Evolutionary conservation across 2,888 invertebrate species (phyloP).

Genomic region (Cremastinae sp.): DNA sequence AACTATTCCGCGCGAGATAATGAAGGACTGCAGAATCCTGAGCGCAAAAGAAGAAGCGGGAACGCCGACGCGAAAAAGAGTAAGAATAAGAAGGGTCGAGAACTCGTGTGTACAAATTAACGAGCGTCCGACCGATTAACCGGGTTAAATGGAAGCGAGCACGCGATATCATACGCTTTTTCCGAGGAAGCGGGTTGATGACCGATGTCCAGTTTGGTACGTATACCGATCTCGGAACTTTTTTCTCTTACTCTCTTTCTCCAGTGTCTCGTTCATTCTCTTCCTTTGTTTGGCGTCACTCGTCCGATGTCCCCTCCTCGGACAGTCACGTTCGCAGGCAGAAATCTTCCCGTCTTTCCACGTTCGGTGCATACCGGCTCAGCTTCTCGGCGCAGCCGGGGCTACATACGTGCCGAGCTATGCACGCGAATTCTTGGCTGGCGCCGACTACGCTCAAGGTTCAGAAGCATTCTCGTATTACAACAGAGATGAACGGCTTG

Average conservation of each 20-base stretch:
- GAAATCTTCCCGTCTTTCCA: slow-evolving; percentile 37
- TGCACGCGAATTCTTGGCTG: slow-evolving; percentile 44
- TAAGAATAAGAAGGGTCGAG: slow-evolving; percentile 62
- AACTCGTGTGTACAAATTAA: slow-evolving; percentile 69
- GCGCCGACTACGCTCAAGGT: slow-evolving; percentile 48
- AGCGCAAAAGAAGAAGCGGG: slow-evolving; percentile 7
- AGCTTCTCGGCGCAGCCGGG: slow-evolving; percentile 4
- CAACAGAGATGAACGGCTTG: slow-evolving; percentile 50
- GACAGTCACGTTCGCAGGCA: slow-evolving; percentile 52
- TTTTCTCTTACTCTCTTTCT: slow-evolving; percentile 46
- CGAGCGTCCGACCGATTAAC: slow-evolving; percentile 73
- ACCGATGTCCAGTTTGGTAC: slow-evolving; percentile 65
- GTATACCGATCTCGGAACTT: slow-evolving; percentile 64
- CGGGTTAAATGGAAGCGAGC: slow-evolving; percentile 73
- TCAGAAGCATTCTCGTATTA: slow-evolving; percentile 44
- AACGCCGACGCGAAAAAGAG: slow-evolving; percentile 62
- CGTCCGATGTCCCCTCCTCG: slow-evolving; percentile 44
- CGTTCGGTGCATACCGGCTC: slow-evolving; percentile 27
- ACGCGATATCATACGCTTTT: slow-evolving; percentile 69
- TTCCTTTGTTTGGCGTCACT: slow-evolving; percentile 53
- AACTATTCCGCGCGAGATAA: too few relatives aligned
- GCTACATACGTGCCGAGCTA: slow-evolving; percentile 8
- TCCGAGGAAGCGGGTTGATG: slow-evolving; percentile 72
- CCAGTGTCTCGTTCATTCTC: too few relatives aligned
- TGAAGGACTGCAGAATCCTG: neutral